A percentile compares a stretch with the other conserved stretches of the same genome.
Evolutionary conservation across 2,113 vertebrate species (phyloP).

Genomic region (Paedocypris sp.): DNA sequence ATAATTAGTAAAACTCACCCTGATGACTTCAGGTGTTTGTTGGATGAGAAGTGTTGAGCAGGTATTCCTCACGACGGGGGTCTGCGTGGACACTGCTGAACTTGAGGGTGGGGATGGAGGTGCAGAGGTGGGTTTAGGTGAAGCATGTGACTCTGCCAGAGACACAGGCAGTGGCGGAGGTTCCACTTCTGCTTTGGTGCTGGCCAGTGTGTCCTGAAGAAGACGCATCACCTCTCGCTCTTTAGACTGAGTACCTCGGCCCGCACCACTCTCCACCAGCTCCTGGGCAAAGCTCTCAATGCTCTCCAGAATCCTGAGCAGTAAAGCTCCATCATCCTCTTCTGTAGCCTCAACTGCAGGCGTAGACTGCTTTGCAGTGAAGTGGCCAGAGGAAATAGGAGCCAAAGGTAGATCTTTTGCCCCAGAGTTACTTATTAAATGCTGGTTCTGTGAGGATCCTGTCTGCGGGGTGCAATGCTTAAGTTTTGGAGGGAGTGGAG

Average conservation of each 20-base stretch:
- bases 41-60: conserved; percentile 78
- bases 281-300: conserved; percentile 98
- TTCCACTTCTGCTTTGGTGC: conserved; percentile 56
- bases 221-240: conserved; percentile 94
- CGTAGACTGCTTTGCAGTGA: conserved; percentile 56
- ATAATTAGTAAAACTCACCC: conserved; percentile 68
- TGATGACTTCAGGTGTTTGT: conserved; percentile 84
- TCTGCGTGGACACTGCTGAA: conserved; percentile 8
- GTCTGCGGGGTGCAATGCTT: conserved; percentile 35
- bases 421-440: conserved; percentile 48
- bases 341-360: conserved; percentile 57
- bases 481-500: conserved; percentile 59
- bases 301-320: conserved; percentile 86
- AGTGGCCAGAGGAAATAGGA: conserved; percentile 48
- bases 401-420: conserved; percentile 49
- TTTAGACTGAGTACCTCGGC: conserved; percentile 79
- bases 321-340: conserved; percentile 82
- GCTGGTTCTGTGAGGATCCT: conserved; percentile 36
- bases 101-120: conserved; percentile 1
- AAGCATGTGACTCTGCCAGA: conserved; percentile 32
- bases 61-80: conserved; percentile 51
- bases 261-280: conserved; percentile 83
- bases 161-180: conserved; percentile 34
- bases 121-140: conserved; percentile 20
- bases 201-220: conserved; percentile 82